phyloP scores from a whole-genome alignment of 2,113 vertebrate species.

The Rostratula benghalensis region DNA sequence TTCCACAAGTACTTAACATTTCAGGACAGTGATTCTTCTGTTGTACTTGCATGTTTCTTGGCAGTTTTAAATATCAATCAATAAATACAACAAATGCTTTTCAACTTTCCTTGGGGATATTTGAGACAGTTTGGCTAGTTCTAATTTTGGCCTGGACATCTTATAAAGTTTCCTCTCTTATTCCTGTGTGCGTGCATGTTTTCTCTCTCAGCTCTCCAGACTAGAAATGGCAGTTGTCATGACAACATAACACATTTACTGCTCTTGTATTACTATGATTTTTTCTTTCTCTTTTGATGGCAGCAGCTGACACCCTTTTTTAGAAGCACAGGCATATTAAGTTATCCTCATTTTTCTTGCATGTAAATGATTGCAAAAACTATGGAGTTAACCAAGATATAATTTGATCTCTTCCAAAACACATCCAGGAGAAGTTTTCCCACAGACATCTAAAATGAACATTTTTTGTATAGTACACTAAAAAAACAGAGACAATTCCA shows the following conservation, averaged over 20 bases:
- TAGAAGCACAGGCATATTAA: neutral
- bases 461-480: neutral
- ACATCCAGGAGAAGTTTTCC: neutral
- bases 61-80: neutral
- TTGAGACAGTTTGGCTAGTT: neutral
- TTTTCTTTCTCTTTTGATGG: neutral
- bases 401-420: neutral
- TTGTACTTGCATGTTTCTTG: neutral
- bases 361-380: neutral
- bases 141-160: neutral
- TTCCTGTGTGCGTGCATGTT: neutral
- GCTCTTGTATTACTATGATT: neutral
- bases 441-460: neutral
- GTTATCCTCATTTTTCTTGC: neutral
- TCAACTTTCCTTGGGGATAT: neutral
- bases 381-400: neutral
- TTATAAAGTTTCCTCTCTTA: neutral
- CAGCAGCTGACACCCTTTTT: neutral
- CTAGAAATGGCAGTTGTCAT: conserved; percentile 55
- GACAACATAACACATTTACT: conserved; percentile 45
- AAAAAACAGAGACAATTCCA: neutral
- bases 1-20: neutral
- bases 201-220: neutral
- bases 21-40: neutral
- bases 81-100: neutral